Base-by-base conservation (phyloP, 2,888 invertebrate species). In the Drosophila sordidula region DNA sequence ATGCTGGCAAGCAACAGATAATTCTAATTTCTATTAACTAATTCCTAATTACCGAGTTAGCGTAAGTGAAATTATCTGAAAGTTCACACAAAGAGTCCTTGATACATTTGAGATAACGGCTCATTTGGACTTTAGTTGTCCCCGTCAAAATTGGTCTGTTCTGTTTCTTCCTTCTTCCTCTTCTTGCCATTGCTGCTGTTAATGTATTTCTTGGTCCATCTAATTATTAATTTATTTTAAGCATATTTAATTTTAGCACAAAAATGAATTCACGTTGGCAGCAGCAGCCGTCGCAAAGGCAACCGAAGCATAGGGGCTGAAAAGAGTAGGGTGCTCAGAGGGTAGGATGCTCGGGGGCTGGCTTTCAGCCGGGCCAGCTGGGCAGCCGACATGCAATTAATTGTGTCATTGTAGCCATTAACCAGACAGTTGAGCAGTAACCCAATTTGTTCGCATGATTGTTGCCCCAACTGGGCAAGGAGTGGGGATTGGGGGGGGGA, bases 361-460 rank as follows among this genome's bases (percentile, higher is more conserved):
- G 49, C 58, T 57, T 63, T 29, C 29, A 2, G 29, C 44, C 12
- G 63, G 71, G 59, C 41, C 77, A 84, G 80, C 80, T 71, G 76
- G 55, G 54, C 50, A 55, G 22, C 74, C 74, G 71, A 77, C 83
- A 78, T 83, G 83, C 89, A 86, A 83, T 83, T 83, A 83, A 83
- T 83, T 88, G 87, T 83, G 83, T 88, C 83, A 83, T 83, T 83
- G 84, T 88, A 83, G 81, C 87, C 89, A 86, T 83, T 83, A 83
- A 83, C 87, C 83, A 86, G 83, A 88, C 83, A 83, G 89, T 83
- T 86, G 89, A 83, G 89, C 89, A 88, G 84, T 83, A 83, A 83
- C 83, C 89, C 89, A 83, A 86, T 83, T 83, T 83, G 89, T 70
- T 80, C 78, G 87, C 87, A 66, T 88, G 84, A 88, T 86, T 86